Base-by-base conservation (phyloP, 2,888 invertebrate species). In the Ormyrus rosae region DNA sequence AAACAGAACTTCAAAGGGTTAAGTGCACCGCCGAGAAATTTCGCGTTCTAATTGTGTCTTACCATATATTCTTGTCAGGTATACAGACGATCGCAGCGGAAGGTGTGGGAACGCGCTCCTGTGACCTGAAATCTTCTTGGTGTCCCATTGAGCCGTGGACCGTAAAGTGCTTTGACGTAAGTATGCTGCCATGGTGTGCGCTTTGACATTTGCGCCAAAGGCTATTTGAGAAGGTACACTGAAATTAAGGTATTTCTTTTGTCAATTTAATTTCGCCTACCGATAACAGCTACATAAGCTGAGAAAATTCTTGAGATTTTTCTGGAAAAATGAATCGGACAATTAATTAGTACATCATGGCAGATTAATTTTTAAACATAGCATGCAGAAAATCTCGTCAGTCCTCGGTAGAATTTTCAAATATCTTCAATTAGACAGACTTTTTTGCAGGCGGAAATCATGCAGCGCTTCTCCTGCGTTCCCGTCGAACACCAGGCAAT, bases 61-160 rank as follows among this genome's bases (percentile, higher is more conserved):
- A 68, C 56, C 34, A 45, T 88, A 81, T 87, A 86, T 89, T 86
- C 84, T 83, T 83, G 83, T 83, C 85, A 89, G 89, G 88, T 88
- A 84, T 88, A 85, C 88, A 87, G 87, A 86, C 86, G 86, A 86
- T 84, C 86, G 82, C 82, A 82, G 85, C 86, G 81, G 85, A 85
- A 84, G 84, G 85, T 83, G 85, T 85, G 85, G 88, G 85, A 86
- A 87, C 85, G 84, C 87, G 84, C 83, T 86, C 84, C 85, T 86
- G 84, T 85, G 86, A 87, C 83, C 86, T 85, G 79, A 87, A 87
- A 86, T 84, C 85, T 84, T 85, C 85, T 84, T 86, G 84, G 84
- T 86, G 84, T 85, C 84, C 84, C 83, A 84, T 85, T 81, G 84
- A 86, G 85, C 84, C 84, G 77, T 80, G 87, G 86, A 86, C 82